Conservation (phyloP, 2,888 invertebrate species). For the Cephus nigrinus region DNA sequence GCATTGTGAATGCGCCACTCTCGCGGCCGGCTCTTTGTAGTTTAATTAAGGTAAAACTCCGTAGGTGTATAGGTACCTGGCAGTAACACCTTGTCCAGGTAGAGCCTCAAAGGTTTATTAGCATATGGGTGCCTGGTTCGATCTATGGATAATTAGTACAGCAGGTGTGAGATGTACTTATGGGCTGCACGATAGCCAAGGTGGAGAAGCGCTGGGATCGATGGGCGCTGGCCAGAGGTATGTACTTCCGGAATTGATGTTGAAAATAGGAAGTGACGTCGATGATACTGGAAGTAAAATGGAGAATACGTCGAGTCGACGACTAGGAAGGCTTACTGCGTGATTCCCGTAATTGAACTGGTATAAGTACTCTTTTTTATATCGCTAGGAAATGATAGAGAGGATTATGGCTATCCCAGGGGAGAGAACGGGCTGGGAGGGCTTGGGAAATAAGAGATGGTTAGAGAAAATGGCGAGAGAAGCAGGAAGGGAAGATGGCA, state of each 20-base stretch:
- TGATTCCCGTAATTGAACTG: slow-evolving; percentile 43
- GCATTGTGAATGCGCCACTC: background rate
- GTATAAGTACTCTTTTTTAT: slow-evolving; percentile 58
- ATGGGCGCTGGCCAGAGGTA: background rate
- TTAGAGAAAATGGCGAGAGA: slow-evolving; percentile 12
- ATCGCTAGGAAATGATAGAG: slow-evolving; percentile 59
- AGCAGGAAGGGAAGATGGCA: slow-evolving; percentile 28
- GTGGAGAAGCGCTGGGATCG: background rate
- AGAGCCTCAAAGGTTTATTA: background rate
- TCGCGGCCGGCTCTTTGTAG: background rate
- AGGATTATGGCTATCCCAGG: slow-evolving; percentile 56
- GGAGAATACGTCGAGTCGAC: slow-evolving; percentile 12
- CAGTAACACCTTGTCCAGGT: background rate
- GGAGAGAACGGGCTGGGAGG: slow-evolving; percentile 24
- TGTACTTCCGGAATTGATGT: background rate
- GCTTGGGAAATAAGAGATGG: background rate
- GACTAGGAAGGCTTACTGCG: slow-evolving; percentile 25
- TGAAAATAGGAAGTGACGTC: background rate
- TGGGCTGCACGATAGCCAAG: background rate
- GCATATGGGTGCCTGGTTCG: background rate
- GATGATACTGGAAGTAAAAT: slow-evolving; percentile 16
- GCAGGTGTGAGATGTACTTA: background rate
- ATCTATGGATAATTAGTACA: background rate
- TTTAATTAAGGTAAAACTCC: background rate
- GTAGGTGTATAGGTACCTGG: background rate